Evolutionary conservation across 2,888 invertebrate genomes (phyloP), one percentile per base, ranked within the genome.

Genomic region (Rhyacophila evoluta): DNA sequence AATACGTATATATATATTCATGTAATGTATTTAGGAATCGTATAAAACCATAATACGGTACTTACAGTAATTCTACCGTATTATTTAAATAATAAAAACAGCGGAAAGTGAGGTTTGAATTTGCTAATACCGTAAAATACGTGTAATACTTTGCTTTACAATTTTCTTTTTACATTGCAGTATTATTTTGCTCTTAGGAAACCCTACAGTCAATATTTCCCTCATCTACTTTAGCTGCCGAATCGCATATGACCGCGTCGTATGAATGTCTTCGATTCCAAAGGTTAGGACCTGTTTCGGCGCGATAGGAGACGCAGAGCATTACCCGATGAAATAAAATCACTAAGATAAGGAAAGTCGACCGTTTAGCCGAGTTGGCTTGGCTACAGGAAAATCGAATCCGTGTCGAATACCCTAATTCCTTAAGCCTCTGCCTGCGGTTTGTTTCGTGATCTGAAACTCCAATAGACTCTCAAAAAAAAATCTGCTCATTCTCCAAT

Each of bases 301-400:
- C 36, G 75, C 75, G 81, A 81, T 81, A 81, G 75, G 72, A 72
- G 39, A 77, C 75, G 11, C 71, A 38, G 74, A 77, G 77, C 55
- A 77, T 77, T 77, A 77, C 74, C 77, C 79, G 81, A 81, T 79
- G 74, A 75, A 79, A 79, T 79, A 41, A 79, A 81, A 79, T 79
- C 72, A 75, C 55, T 15, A 28, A 41, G 81, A 81, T 79, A 81
- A 72, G 77, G 74, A 39, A 68, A 69, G 75, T 75, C 72, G 41
- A 67, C 55, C 55, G 55, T 55, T 55, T 55, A 55, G 55, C 55
- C 12, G 55, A 55, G 55, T 55, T 19, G 55, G 55, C 55, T 55
- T 55, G 15, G 55, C 55, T 6, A 19, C 19, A 19, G 39, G 8
- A 19, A 55, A 55, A 55, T 55, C 55, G 55, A 55, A 55, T 55